Conservation (phyloP, 2,113 vertebrate species). For the Kryptolebias marmoratus region DNA sequence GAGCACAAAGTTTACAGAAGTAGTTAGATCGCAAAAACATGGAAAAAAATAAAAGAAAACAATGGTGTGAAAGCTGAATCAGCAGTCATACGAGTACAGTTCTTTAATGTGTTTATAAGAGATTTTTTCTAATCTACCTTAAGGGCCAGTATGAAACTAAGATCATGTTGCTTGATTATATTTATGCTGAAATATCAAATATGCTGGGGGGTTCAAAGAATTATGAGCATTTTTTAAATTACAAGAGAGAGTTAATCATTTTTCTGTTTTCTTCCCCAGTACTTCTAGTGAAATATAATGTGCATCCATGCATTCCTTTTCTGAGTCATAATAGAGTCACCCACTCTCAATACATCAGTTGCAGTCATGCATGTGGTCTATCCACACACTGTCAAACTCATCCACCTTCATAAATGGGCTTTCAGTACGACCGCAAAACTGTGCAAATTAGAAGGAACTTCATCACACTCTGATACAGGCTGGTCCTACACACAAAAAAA, state of each 20-base stretch:
- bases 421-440: slow-evolving; percentile 13
- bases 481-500: slow-evolving; percentile 32
- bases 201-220: not conserved
- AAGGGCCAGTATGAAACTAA: not conserved
- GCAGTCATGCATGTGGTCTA: slow-evolving; percentile 19
- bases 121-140: not conserved
- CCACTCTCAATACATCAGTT: slow-evolving; percentile 12
- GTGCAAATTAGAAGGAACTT: slow-evolving; percentile 39
- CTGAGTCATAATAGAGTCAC: slow-evolving; percentile 8
- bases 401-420: slow-evolving; percentile 11
- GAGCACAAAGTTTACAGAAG: no score
- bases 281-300: not conserved
- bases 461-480: slow-evolving; percentile 36
- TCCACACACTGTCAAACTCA: slow-evolving; percentile 9
- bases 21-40: no score
- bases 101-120: not conserved
- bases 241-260: not conserved
- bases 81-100: not conserved
- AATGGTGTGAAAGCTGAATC: no score
- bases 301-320: slow-evolving; percentile 17
- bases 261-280: not conserved
- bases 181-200: not conserved
- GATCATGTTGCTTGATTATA: not conserved
- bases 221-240: not conserved
- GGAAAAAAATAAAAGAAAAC: no score